Evolutionary conservation across 2,888 invertebrate genomes (phyloP), one percentile per base, ranked within the genome.

Genomic region (Plebejus anna): DNA sequence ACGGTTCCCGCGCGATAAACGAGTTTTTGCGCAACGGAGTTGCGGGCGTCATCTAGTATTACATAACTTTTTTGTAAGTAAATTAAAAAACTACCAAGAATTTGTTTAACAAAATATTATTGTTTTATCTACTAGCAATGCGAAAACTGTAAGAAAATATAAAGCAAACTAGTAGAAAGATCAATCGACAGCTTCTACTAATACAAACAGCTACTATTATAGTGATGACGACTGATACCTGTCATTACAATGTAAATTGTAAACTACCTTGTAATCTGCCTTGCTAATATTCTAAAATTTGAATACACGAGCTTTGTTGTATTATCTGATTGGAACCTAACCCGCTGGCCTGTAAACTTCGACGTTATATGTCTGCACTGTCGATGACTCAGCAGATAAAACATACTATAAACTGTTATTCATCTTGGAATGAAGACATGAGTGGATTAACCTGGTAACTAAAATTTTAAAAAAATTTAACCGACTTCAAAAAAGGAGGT

Each of bases 301-400:
- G 66, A 66, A 66, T 66, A 66, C 66, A 66, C 66, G 66, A 66
- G 66, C 66, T 66, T 61, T 4, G 61, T 61, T 61, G 28, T 61
- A 61, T 61, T 61, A 61, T 61, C 61, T 28, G 61, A 61, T 28
- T 61, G 6, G 32, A 32, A 16, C 66, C 13, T 66, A 32, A 66
- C 66, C 66, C 32, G 61, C 28, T 61, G 66, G 66, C 66, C 66
- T 66, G 66, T 36, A 16, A 66, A 36, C 66, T 61, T 9, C 28
- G 61, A 61, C 28, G 11, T 38, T 5, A 5, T 22, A 59, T 66
- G 66, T 32, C 61, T 66, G 66, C 66, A 11, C 32, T 66, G 4
- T 66, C 32, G 32, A 13, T 66, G 66, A 36, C 32, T 36, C 32
- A 66, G 32, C 13, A 13, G 32, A 66, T 66, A 66, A 66, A 66